Evolutionary conservation across 2,113 vertebrate species (phyloP), one percentile per base, ranked within the genome.

Genomic region (Hystrix brachyura): DNA sequence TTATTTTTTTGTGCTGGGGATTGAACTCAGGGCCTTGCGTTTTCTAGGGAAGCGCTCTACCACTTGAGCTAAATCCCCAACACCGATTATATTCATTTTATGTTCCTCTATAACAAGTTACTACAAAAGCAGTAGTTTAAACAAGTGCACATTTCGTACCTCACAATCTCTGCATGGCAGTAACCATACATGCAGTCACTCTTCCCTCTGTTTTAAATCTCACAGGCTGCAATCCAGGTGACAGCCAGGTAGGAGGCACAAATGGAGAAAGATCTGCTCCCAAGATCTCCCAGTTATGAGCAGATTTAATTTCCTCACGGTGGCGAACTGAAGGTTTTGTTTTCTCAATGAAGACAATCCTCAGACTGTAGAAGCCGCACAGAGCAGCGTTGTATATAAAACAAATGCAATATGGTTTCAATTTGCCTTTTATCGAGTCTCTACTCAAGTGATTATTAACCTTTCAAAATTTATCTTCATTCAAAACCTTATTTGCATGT

Each of bases 361-460:
- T 83, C 51, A 81, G 53, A 85, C 59, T n/a, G 10, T 12, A 81
- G 46, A 69, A 1, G 18, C 29, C 34, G 15, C 2, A 64, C 10
- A 29, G 27, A 29, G 27, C 0, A 86, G 38, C 55, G 80, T 71
- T 23, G 8, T 18, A 5, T 17, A 3, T 14, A 80, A 11, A 43
- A 69, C 53, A 51, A 5, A 23, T 43, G 48, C 64, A n/a, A 23
- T 34, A 21, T 69, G 34, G 7, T 60, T n/a, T 79, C 15, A 79
- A 43, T 32, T 67, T 59, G 2, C 62, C 55, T 79, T 3, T 51
- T 46, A n/a, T 7, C 43, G 96, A 92, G 5, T 27, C 76, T 19
- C 19, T 64, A 64, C 55, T 91, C 19, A 96, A 74, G 32, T 96
- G n/a, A 27, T 69, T 48, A 15, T 18, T 94, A 46, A 3, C 19